These are phyloP conservation scores for Porites cylindrica DNA, from an alignment of 92 coral and sea anemone species.

Conservation along the genomic window DNA sequence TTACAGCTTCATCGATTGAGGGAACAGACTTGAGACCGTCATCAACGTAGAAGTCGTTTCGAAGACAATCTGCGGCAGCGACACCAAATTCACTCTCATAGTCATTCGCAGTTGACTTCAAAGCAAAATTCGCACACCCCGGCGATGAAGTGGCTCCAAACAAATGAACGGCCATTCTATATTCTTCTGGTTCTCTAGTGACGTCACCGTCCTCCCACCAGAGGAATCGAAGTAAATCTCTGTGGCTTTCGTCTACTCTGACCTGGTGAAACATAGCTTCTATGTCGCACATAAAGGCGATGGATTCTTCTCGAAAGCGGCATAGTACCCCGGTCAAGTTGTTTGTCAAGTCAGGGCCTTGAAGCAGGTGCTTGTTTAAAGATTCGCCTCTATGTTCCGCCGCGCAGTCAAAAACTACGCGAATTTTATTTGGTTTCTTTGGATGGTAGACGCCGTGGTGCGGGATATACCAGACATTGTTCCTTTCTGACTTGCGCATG, in stretches of 20 bases:
- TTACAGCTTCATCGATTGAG: conserved; percentile 52
- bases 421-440: conserved; percentile 61
- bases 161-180: conserved; percentile 62
- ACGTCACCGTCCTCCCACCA: conserved; percentile 68
- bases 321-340: conserved; percentile 63
- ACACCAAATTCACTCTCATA: conserved; percentile 44
- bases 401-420: conserved; percentile 66
- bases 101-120: conserved; percentile 62
- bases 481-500: neutral
- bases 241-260: conserved; percentile 45
- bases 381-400: conserved; percentile 49
- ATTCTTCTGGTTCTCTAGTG: conserved; percentile 32
- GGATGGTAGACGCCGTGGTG: conserved; percentile 71
- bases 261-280: conserved; percentile 77
- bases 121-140: conserved; percentile 67
- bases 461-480: conserved; percentile 53
- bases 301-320: conserved; percentile 50
- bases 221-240: conserved; percentile 65
- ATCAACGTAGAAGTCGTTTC: conserved; percentile 64
- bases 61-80: conserved; percentile 37
- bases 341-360: conserved; percentile 77
- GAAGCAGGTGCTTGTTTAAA: conserved; percentile 70
- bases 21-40: conserved; percentile 60
- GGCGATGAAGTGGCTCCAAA: conserved; percentile 71
- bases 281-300: conserved; percentile 71